Base-by-base conservation (phyloP, 2,113 vertebrate genomes). In the Pundamilia nyererei region DNA sequence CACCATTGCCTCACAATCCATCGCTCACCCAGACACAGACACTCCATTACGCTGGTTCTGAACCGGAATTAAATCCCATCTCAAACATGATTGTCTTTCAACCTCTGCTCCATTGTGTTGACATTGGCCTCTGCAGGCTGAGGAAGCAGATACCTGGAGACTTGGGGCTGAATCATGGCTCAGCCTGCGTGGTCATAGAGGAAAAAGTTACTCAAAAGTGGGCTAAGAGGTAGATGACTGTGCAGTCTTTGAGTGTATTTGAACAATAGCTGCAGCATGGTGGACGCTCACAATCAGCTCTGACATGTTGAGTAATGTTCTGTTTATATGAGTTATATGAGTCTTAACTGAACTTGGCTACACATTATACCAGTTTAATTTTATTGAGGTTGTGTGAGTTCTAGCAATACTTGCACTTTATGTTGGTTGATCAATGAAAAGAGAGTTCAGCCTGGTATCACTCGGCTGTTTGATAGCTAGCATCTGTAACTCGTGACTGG, bases 41-140 rank as follows among this genome's bases (percentile, higher is more conserved):
- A 90, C 90, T 93, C 94, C 85, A 94, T 95, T 96, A 93, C 86
- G 10, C 81, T 35, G 65, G 75, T 81, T 93, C 90, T 93, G 89
- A 95, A 90, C 94, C 81, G 75, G 87, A 88, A 95, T 94, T 95
- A 89, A 92, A 93, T 91, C 91, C 93, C 84, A 92, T 88, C 81
- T 75, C 81, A 54, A 24, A 80, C 68, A 85, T 93, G 94, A 94
- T 91, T 94, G 92, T 94, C 93, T 93, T 85, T 89, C 89, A 85
- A 82, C 86, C 89, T 89, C 86, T 80, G 60, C 91, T 89, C 87
- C 26, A 42, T 89, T 82, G 89, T 91, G 85, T 89, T 93, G 90
- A 94, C 93, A 85, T 21, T 91, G 89, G 77, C 88, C 83, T 90
- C 85, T 80, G 14, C 12, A 31, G 82, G 70, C 85, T 42, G 38